Base-by-base conservation (phyloP, 2,113 vertebrate species). In the Podilymbus podiceps region DNA sequence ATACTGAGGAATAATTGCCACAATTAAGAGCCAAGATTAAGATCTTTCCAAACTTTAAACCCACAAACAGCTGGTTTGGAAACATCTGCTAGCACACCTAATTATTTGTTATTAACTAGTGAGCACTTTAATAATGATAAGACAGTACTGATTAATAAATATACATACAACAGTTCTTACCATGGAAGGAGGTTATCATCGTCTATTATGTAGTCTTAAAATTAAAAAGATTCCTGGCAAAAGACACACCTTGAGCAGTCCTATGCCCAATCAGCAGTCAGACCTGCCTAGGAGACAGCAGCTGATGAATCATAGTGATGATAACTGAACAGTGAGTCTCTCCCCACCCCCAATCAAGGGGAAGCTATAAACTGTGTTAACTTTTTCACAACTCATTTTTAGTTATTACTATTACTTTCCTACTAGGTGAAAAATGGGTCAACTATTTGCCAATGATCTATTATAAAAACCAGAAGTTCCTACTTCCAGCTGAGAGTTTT, bases 161-260 rank as follows among this genome's bases (percentile, higher is more conserved):
- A 91, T 7, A 87, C 15, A 40, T 23, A 25, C 12, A 91, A 35
- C 13, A 73, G 53, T 53, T 89, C 95, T 95, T 97, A 92, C 96
- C 93, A 72, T 8, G 68, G 76, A 50, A 93, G 73, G 28, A 88
- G 38, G 16, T 49, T 88, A 6, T 64, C 69, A 21, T 33, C 35
- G 52, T 88, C 89, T 90, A 31, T 42, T 68, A 56, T 6, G 19
- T 44, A 53, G 47, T 82, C 64, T 69, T 81, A 55, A 74, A 95
- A 88, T 55, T 80, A 81, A 90, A 88, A 73, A 90, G 24, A 63
- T 73, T 58, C 76, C 46, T 77, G 59, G 72, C 79, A 76, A 81
- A 90, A 91, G 85, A 91, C 79, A 64, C 67, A 89, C 68, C 87
- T 85, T 83, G 89, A 87, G 90, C 77, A 90, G 49, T 22, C 53